Evolutionary conservation across 2,888 invertebrate species (phyloP).

Genomic region (Trachelus stipa): DNA sequence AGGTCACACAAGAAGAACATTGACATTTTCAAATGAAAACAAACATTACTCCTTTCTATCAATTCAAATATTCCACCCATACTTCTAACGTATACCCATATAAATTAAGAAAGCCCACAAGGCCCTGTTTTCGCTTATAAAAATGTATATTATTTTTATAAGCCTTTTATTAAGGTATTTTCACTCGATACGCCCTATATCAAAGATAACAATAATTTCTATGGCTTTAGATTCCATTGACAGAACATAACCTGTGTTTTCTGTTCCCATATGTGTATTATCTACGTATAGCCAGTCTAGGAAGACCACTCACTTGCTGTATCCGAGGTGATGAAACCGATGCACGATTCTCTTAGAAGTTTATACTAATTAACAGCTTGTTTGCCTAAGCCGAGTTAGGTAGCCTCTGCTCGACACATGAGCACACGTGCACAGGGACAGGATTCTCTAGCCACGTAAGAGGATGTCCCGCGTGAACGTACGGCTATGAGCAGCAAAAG

Average conservation of each 20-base stretch:
- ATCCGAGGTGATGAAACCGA: not conserved
- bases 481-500: slow-evolving; percentile 29
- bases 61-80: not conserved
- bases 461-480: not conserved
- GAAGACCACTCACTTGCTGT: not conserved
- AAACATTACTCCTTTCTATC: not conserved
- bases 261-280: not conserved
- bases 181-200: too few relatives aligned
- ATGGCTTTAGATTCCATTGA: not conserved
- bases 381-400: slow-evolving; percentile 1
- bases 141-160: not conserved
- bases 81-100: not conserved
- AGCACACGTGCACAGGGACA: not conserved
- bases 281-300: not conserved
- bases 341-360: not conserved
- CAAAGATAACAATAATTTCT: not conserved
- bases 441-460: not conserved
- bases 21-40: not conserved
- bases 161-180: too few relatives aligned
- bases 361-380: not conserved
- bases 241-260: not conserved
- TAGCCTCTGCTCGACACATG: not conserved
- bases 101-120: not conserved
- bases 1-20: not conserved
- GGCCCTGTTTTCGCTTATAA: not conserved